These are phyloP conservation scores for Drosophila kurseongensis DNA, from an alignment of 1,140 invertebrate species.

Conservation along the genomic window DNA sequence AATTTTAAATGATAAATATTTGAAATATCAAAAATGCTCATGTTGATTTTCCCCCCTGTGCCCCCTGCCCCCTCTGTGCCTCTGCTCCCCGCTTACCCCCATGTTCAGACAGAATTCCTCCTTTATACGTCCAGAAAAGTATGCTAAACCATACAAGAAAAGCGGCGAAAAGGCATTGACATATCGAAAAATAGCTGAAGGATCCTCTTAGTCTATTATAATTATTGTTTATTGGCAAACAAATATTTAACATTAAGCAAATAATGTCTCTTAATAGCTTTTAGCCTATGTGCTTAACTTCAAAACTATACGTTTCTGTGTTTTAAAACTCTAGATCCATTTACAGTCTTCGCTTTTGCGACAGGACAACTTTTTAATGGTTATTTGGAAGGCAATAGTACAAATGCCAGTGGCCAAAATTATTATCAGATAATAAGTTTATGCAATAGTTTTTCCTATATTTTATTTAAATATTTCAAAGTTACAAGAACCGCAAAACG, in stretches of 20 bases:
- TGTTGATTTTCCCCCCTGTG: constrained; percentile 50
- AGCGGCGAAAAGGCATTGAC: background rate
- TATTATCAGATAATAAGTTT: background rate
- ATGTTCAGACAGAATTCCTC: background rate
- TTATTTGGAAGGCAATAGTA: too few relatives aligned
- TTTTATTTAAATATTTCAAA: constrained; percentile 1
- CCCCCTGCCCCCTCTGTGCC: background rate
- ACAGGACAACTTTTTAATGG: too few relatives aligned
- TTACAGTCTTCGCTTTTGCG: too few relatives aligned
- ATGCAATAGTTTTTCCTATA: background rate
- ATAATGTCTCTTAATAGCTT: too few relatives aligned
- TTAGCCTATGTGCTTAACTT: too few relatives aligned
- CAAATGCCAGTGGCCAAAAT: too few relatives aligned
- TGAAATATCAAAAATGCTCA: constrained; percentile 58
- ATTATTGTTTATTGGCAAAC: too few relatives aligned
- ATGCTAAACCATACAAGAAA: background rate
- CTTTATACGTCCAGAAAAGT: background rate
- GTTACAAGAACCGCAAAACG: constrained; percentile 6
- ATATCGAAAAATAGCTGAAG: background rate
- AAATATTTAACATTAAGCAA: too few relatives aligned
- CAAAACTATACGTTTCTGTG: too few relatives aligned
- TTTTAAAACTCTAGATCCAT: too few relatives aligned
- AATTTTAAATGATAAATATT: constrained; percentile 72
- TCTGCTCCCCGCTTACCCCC: too few relatives aligned
- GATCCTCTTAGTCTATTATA: background rate